Evolutionary conservation across 1,140 invertebrate genomes (phyloP).

Genomic region (Episyrphus balteatus): DNA sequence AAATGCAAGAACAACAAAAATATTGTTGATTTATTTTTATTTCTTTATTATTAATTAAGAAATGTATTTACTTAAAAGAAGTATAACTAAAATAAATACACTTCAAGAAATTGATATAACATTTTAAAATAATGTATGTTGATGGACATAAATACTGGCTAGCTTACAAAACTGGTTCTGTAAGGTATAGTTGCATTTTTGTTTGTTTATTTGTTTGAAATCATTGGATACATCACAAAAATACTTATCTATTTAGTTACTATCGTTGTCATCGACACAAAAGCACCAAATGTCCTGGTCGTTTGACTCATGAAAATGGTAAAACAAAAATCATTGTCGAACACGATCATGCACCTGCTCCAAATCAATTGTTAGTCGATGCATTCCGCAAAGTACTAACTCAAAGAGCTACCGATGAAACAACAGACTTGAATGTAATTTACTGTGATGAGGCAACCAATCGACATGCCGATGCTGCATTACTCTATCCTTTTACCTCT

Average conservation of each 20-base stretch:
- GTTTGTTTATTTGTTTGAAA: background rate
- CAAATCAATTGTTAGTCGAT: conserved; percentile 1
- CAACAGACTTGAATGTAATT: conserved; percentile 3
- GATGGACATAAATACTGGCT: conserved; percentile 10
- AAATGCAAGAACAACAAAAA: no score
- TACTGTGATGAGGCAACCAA: conserved; percentile 5
- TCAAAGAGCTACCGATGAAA: conserved; percentile 2
- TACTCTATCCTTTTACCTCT: conserved; percentile 4
- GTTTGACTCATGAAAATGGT: conserved; percentile 1
- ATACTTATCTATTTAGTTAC: conserved; percentile 4
- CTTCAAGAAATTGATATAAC: no score
- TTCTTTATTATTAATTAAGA: no score
- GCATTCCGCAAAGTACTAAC: conserved; percentile 8
- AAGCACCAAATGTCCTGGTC: conserved; percentile 5
- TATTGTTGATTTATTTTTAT: no score
- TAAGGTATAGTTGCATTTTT: background rate
- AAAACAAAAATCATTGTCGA: background rate
- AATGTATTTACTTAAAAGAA: no score
- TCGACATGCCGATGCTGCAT: conserved; percentile 4
- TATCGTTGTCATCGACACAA: conserved; percentile 6
- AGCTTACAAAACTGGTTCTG: conserved; percentile 4
- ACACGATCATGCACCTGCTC: conserved; percentile 5
- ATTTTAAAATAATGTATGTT: conserved; percentile 1
- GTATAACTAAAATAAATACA: no score
- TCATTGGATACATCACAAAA: no score